A percentile compares a stretch with the other conserved stretches of the same genome.
phyloP scores from a whole-genome alignment of 2,888 invertebrate genomes.

The Drosophila niveifrons region DNA sequence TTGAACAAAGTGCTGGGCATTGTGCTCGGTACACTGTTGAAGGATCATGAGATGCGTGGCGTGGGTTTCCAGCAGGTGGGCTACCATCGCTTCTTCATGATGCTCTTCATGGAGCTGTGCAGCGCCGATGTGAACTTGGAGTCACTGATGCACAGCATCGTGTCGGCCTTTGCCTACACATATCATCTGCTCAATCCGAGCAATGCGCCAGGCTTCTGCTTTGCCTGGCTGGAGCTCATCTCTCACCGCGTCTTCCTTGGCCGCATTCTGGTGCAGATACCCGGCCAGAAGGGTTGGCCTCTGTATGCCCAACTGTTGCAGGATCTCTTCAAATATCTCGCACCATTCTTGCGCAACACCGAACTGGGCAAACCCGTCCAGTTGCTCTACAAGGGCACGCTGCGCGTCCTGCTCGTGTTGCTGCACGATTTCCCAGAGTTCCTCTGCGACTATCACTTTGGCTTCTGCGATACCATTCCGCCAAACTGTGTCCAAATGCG shows the following conservation, averaged over 20 bases:
- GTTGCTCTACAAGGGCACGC: conserved; percentile 97
- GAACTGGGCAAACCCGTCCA: conserved; percentile 97
- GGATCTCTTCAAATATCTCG: conserved; percentile 98
- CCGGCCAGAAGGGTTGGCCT: conserved; percentile 98
- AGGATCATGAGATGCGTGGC: conserved; percentile 97
- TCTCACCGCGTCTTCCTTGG: conserved; percentile 98
- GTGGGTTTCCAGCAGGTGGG: conserved; percentile 97
- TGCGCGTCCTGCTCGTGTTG: conserved; percentile 96
- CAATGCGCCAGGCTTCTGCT: conserved; percentile 98
- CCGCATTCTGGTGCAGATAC: conserved; percentile 94
- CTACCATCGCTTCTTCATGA: conserved; percentile 98
- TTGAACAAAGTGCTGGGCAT: conserved; percentile 98
- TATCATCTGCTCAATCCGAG: conserved; percentile 96
- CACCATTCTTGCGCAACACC: conserved; percentile 98
- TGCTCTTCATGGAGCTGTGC: conserved; percentile 98
- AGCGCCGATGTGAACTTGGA: conserved; percentile 97
- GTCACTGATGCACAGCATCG: conserved; percentile 93
- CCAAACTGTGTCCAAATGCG: conserved; percentile 99
- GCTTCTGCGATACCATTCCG: conserved; percentile 99
- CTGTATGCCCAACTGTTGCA: conserved; percentile 98
- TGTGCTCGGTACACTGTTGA: conserved; percentile 96
- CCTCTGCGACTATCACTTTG: conserved; percentile 99
- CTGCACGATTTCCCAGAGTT: conserved; percentile 99
- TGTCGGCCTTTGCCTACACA: conserved; percentile 98
- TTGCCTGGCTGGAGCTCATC: conserved; percentile 99